Base-by-base conservation (phyloP, 1,140 invertebrate species). In the Drosophila pseudoananassae region DNA sequence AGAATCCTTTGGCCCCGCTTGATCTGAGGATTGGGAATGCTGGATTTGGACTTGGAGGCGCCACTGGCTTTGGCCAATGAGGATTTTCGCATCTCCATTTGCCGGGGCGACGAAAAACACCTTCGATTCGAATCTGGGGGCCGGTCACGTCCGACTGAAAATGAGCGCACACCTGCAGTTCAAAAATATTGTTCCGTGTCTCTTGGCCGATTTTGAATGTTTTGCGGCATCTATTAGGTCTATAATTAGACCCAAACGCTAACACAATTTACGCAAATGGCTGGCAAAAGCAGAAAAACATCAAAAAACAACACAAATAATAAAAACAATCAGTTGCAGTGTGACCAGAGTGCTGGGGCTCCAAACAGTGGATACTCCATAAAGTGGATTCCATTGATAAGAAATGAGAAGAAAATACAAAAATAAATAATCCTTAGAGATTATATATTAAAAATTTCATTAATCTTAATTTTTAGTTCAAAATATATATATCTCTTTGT, bases 1-100 rank as follows among this genome's bases (percentile, higher is more conserved):
- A 94, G 81, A 29, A 95, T 91, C 7, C 92, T 90, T 47, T 92
- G 92, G 8, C 94, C 94, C 52, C 92, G 79, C 43, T 88, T 88
- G 2, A 89, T 71, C 10, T 47, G 31, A 3, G 53, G 66, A 15
- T 27, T 25, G 14, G 50, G 17, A 45, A 31, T 45, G 23, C 5
- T 17, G 14, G 40, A 43, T 17, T 43, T 43, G 10, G 33, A 43
- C n/a, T 43, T 43, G 10, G 33, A 43, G 40, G 14, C 4, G 14
- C 27, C 20, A 4, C 14, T 36, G 17, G n/a, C 33, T 53, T 57
- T 10, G 12, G 10, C 51, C 23, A 20, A 5, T 10, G 40, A 15
- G 40, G 15, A 8, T 36, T 36, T 36, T 12, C 33, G 33, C 33
- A 36, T 3, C 12, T 36, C 33, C 33, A 43, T 43, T 43, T 17